Conservation (phyloP, 2,888 invertebrate species). For the Rhogogaster chlorosoma region DNA sequence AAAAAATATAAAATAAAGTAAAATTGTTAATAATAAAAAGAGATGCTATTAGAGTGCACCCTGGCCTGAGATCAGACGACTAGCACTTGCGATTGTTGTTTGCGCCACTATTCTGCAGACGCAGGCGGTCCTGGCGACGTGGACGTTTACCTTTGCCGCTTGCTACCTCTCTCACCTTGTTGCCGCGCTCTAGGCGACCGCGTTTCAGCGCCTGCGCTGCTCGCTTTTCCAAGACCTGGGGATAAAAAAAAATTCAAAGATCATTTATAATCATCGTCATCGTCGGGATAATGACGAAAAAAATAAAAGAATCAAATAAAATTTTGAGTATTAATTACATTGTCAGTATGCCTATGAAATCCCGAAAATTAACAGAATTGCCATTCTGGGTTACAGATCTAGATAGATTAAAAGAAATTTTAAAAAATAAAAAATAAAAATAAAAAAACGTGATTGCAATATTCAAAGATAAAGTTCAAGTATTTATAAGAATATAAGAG, state of each 20-base stretch:
- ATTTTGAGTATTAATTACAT: too few relatives aligned
- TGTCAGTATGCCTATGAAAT: too few relatives aligned
- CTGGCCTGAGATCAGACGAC: slow-evolving; percentile 72
- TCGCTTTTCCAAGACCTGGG: slow-evolving; percentile 77
- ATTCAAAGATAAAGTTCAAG: too few relatives aligned
- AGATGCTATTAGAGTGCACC: slow-evolving; percentile 58
- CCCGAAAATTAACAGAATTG: too few relatives aligned
- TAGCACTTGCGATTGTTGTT: slow-evolving; percentile 84
- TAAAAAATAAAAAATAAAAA: not conserved
- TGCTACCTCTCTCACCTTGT: slow-evolving; percentile 80
- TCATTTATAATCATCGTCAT: not conserved
- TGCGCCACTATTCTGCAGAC: slow-evolving; percentile 80
- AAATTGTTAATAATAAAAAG: not conserved
- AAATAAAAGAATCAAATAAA: not conserved
- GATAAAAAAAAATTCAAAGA: slow-evolving; percentile 13
- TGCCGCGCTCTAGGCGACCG: slow-evolving; percentile 80
- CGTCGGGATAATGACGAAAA: not conserved
- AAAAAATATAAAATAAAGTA: not conserved
- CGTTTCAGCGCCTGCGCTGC: slow-evolving; percentile 78
- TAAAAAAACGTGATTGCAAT: not conserved
- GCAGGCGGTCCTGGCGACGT: slow-evolving; percentile 80
- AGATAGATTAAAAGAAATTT: too few relatives aligned
- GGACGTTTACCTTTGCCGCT: slow-evolving; percentile 79
- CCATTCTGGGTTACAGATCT: too few relatives aligned
- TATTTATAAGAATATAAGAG: not conserved